phyloP scores from a whole-genome alignment of 2,888 invertebrate species.

The Brachynemurus nebulosus region DNA sequence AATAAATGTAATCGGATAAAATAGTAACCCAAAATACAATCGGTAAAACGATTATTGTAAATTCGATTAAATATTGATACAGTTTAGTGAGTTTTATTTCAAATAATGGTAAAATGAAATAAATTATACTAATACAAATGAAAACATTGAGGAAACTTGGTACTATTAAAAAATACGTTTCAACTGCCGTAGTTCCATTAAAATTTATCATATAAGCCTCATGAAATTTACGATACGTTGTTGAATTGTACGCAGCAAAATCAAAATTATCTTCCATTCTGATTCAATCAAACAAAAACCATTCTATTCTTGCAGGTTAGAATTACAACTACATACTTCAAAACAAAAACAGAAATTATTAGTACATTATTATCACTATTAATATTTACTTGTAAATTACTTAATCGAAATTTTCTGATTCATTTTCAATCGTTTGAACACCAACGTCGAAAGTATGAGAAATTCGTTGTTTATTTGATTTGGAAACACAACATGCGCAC shows the following conservation, averaged over 20 bases:
- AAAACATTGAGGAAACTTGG: constrained; percentile 23
- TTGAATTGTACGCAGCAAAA: background rate
- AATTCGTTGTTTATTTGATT: background rate
- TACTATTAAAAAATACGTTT: constrained; percentile 31
- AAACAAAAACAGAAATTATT: background rate
- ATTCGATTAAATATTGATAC: constrained; percentile 36
- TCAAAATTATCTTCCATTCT: too few relatives aligned
- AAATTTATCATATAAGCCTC: constrained; percentile 40
- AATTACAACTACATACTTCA: background rate
- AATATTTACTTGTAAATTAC: background rate
- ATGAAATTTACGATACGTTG: constrained; percentile 35
- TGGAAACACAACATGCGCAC: constrained; percentile 3
- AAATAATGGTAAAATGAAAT: background rate
- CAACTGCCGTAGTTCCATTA: constrained; percentile 37
- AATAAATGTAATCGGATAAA: constrained; percentile 29
- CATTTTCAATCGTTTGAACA: background rate
- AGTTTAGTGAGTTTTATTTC: constrained; percentile 12
- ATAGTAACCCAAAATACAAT: constrained; percentile 42
- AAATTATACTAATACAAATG: constrained; percentile 4
- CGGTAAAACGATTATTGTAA: constrained; percentile 39
- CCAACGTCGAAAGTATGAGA: background rate
- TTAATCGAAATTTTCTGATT: background rate
- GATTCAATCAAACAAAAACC: too few relatives aligned
- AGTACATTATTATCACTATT: background rate
- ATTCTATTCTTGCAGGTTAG: too few relatives aligned